phyloP scores from a whole-genome alignment of 2,888 invertebrate species.

The Clusia tigrina region DNA sequence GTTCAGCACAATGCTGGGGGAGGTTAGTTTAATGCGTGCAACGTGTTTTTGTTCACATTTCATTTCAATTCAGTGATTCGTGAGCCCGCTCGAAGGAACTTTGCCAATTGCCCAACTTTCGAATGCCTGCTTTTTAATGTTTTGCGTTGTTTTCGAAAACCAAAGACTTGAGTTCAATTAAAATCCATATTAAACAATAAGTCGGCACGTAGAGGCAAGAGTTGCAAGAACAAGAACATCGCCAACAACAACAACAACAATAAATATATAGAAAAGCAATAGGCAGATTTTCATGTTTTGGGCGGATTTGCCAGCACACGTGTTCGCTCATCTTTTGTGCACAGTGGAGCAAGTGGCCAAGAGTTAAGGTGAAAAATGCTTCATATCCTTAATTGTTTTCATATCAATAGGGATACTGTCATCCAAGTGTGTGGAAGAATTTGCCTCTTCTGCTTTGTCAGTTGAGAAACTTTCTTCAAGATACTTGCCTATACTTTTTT shows the following conservation, averaged over 20 bases:
- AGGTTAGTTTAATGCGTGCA: slow-evolving; percentile 50
- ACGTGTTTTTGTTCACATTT: slow-evolving; percentile 52
- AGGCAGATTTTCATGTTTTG: slow-evolving; percentile 12
- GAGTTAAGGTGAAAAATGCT: too few relatives aligned
- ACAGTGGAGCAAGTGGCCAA: slow-evolving; percentile 1
- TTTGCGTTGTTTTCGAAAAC: slow-evolving; percentile 28
- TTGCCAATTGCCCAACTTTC: slow-evolving; percentile 36
- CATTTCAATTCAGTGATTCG: slow-evolving; percentile 28
- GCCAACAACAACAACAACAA: slow-evolving; percentile 41
- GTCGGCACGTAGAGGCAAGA: slow-evolving; percentile 61
- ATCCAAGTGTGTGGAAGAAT: too few relatives aligned
- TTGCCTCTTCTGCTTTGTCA: too few relatives aligned
- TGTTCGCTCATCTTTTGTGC: not conserved
- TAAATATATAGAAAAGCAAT: slow-evolving; percentile 14
- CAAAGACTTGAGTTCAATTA: slow-evolving; percentile 62
- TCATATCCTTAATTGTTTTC: too few relatives aligned
- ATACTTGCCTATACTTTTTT: too few relatives aligned
- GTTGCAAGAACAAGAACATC: slow-evolving; percentile 38
- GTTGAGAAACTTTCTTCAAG: too few relatives aligned
- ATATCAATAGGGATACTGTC: too few relatives aligned
- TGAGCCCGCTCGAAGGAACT: not conserved
- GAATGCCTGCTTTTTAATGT: slow-evolving; percentile 10
- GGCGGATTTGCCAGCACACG: slow-evolving; percentile 21
- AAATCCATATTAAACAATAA: slow-evolving; percentile 62
- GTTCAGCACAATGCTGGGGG: not conserved